These are phyloP conservation scores for Dorcus parallelipipedus DNA, from an alignment of 2,888 invertebrate genomes.

Conservation along the genomic window DNA sequence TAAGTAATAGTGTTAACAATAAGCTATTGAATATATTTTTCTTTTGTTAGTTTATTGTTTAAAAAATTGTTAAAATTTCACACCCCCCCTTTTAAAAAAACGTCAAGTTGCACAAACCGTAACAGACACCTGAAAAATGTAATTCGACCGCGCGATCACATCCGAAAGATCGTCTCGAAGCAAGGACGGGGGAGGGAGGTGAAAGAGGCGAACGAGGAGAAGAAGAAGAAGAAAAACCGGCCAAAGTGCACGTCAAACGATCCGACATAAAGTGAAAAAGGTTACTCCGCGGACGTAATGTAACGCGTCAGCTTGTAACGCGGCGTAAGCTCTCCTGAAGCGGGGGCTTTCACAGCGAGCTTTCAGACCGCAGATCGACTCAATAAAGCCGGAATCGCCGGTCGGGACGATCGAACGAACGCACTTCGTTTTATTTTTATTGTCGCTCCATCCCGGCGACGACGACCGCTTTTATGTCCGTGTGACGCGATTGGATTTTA, in stretches of 20 bases:
- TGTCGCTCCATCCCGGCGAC: slow-evolving; percentile 19
- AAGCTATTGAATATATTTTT: too few relatives aligned
- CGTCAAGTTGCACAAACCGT: too few relatives aligned
- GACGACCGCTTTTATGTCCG: slow-evolving; percentile 13
- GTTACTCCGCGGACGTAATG: slow-evolving; percentile 4
- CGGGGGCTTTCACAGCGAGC: slow-evolving; percentile 17
- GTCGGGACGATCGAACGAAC: slow-evolving; percentile 31
- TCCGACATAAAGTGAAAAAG: slow-evolving; percentile 1
- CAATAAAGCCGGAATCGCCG: slow-evolving; percentile 37
- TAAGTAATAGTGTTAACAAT: too few relatives aligned
- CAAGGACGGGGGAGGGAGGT: background rate
- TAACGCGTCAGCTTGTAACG: background rate
- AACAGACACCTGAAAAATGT: too few relatives aligned
- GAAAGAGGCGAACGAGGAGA: background rate
- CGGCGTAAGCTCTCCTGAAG: background rate
- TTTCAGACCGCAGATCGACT: slow-evolving; percentile 38
- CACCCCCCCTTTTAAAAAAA: too few relatives aligned
- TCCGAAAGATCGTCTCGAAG: too few relatives aligned
- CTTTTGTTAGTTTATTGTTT: too few relatives aligned
- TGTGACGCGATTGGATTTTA: slow-evolving; percentile 11
- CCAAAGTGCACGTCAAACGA: too few relatives aligned
- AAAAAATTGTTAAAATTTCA: too few relatives aligned
- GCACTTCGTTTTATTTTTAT: slow-evolving; percentile 34
- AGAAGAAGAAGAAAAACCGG: too few relatives aligned
- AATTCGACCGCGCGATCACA: too few relatives aligned